These are phyloP conservation scores for Folsomia candida DNA, from an alignment of 2,888 invertebrate genomes.

Conservation along the genomic window DNA sequence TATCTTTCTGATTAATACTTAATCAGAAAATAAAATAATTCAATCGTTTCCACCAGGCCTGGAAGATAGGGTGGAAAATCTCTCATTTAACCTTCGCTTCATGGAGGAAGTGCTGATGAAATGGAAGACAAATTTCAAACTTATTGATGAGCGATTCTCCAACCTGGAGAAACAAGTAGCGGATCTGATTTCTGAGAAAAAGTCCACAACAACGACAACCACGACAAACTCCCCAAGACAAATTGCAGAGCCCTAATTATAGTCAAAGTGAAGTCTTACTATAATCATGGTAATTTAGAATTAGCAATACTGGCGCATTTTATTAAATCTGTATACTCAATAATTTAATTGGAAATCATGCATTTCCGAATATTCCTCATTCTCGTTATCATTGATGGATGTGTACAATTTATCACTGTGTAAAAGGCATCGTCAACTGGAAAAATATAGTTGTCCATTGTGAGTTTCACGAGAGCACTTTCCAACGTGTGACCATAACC, in stretches of 20 bases:
- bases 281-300: no score
- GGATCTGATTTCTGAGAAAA: background rate
- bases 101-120: conserved; percentile 3
- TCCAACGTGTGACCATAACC: background rate
- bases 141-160: conserved; percentile 6
- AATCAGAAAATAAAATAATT: no score
- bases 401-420: background rate
- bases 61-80: background rate
- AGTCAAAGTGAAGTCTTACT: background rate
- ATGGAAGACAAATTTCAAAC: conserved; percentile 13
- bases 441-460: background rate
- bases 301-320: no score
- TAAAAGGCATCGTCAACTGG: background rate
- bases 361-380: background rate
- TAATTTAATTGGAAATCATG: no score
- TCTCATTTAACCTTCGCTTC: conserved; percentile 1
- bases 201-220: background rate
- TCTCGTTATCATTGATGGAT: background rate
- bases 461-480: conserved; percentile 7
- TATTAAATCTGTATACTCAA: no score
- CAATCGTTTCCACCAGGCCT: no score
- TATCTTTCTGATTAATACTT: no score
- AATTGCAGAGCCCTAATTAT: background rate
- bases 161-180: background rate
- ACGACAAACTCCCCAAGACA: conserved; percentile 8